phyloP scores from a whole-genome alignment of 2,888 invertebrate genomes.

The Xylota segnis region DNA sequence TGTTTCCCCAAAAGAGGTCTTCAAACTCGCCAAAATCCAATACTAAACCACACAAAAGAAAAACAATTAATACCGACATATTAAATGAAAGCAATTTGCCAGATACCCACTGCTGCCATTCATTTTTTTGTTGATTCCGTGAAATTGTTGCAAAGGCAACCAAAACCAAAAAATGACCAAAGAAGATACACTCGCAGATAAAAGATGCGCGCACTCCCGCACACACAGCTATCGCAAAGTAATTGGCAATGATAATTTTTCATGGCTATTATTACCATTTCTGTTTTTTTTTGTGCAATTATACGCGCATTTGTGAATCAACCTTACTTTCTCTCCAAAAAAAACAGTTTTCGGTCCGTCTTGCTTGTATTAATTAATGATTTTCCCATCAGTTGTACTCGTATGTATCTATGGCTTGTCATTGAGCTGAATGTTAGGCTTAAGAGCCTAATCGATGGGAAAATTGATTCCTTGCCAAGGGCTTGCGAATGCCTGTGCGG shows the following conservation, averaged over 20 bases:
- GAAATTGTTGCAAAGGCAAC: slow-evolving; percentile 7
- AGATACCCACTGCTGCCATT: slow-evolving; percentile 12
- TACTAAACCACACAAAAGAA: slow-evolving; percentile 1
- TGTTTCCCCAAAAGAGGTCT: slow-evolving; percentile 4
- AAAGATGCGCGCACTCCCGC: slow-evolving; percentile 31
- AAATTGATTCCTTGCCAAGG: slow-evolving; percentile 5
- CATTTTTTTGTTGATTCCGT: slow-evolving; percentile 10
- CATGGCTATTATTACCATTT: slow-evolving; percentile 25
- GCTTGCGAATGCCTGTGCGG: neutral
- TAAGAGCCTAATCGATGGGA: neutral
- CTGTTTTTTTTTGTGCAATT: slow-evolving; percentile 9
- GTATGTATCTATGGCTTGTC: neutral
- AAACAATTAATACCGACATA: slow-evolving; percentile 24
- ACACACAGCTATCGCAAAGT: slow-evolving; percentile 24
- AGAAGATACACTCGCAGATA: slow-evolving; percentile 4
- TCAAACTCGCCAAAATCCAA: slow-evolving; percentile 2
- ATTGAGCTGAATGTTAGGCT: neutral
- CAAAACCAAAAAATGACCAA: neutral
- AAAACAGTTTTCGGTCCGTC: neutral
- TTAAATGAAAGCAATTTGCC: slow-evolving; percentile 33
- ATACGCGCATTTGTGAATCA: slow-evolving; percentile 30
- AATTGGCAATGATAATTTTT: slow-evolving; percentile 40
- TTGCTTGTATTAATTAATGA: slow-evolving; percentile 37
- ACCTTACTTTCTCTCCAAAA: slow-evolving; percentile 27
- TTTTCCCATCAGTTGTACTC: slow-evolving; percentile 33